Evolutionary conservation across 2,797 vertebrate species (phyloP).

Genomic region (Pangasius larnaudii): DNA sequence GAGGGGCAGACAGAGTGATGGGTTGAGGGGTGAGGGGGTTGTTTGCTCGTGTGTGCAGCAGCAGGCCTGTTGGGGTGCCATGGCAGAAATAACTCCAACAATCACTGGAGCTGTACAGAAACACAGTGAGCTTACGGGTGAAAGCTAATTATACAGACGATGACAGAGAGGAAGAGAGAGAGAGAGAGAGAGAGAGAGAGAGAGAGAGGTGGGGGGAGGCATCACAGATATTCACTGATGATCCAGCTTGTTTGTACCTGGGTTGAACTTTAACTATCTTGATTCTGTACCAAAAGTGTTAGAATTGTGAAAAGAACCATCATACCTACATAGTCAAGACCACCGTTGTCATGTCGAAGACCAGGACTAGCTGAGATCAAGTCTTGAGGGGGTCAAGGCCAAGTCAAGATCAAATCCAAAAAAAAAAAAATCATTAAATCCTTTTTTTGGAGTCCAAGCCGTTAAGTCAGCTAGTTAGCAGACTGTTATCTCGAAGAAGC

Average conservation of each 20-base stretch:
- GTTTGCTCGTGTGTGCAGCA: neutral
- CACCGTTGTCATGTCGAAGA: neutral
- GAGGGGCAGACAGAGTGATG: conserved; percentile 11
- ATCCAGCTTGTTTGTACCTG: neutral
- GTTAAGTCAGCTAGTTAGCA: neutral
- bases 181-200: neutral
- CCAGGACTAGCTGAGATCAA: neutral
- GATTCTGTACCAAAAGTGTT: neutral
- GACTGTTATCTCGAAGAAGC: neutral
- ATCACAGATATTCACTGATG: neutral
- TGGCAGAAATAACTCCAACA: conserved; percentile 22
- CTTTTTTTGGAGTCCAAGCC: neutral
- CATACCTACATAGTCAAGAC: neutral
- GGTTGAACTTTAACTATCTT: neutral
- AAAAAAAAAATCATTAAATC: neutral
- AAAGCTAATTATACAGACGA: conserved; percentile 34
- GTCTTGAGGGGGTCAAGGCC: neutral
- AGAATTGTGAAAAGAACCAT: neutral
- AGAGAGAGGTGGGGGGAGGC: neutral
- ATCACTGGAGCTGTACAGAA: neutral
- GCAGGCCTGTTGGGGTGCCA: conserved; percentile 6
- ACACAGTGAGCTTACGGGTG: neutral
- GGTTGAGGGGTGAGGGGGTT: neutral
- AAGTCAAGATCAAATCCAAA: neutral
- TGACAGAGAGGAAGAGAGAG: neutral